Evolutionary conservation across 2,113 vertebrate species (phyloP), one percentile per base, ranked within the genome.

Genomic region (Sialia sialis): DNA sequence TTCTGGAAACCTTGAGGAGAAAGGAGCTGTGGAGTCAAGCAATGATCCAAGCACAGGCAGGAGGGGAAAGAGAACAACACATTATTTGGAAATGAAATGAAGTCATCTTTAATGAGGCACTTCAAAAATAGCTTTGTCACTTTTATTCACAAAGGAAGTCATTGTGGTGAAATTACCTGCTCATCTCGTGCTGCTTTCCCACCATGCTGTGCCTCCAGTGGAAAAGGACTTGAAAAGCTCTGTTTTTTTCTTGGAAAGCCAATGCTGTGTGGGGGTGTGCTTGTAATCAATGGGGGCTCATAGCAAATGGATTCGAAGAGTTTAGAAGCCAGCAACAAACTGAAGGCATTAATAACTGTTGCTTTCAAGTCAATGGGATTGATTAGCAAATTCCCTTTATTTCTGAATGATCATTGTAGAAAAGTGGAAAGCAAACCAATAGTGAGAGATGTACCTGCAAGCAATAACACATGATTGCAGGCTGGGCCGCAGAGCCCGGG

Each of bases 381-480:
- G 98, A 99, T 98, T 94, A 86, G 90, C 93, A 89, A 96, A 97
- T 98, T 97, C 97, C 73, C 81, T 97, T 98, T 97, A 94, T 97
- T 98, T 98, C 95, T 96, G 93, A 97, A 96, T 80, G 94, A 98
- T 97, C 94, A 91, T 63, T 94, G 93, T 67, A 69, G 97, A 77
- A 73, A 62, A 97, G 97, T 95, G 59, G 90, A 97, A 89, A 94
- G 94, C 95, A 95, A 96, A 98, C 97, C 97, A 97, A 98, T 98
- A 88, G n/a, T 86, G 96, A 94, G 74, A 78, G 62, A 95, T 34
- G 46, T 69, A 91, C 96, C 96, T 96, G 97, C 96, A 81, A 83
- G 96, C 96, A 98, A 98, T 97, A 95, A 96, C 89, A 94, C 96
- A 91, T 97, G 97, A 97, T 97, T 96, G 94, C 90, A 73, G 89